Evolutionary conservation across 2,113 vertebrate genomes (phyloP).

Genomic region (Dipodomys stephensi): DNA sequence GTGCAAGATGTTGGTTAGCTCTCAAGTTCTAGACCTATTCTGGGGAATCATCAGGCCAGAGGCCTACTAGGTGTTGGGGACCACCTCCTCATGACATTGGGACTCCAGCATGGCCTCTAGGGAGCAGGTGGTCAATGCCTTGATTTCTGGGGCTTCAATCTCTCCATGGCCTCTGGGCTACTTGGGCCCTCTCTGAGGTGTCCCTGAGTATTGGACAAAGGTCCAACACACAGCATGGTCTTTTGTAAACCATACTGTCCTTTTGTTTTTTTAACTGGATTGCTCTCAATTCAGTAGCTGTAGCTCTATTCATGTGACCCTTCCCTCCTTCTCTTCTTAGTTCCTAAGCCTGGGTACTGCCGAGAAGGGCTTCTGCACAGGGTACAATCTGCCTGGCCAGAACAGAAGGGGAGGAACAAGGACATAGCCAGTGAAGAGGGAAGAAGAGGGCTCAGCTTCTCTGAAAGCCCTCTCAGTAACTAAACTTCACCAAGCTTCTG

Average conservation of each 20-base stretch:
- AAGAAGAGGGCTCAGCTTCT: neutral
- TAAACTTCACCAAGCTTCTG: neutral
- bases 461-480: neutral
- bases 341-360: rapidly evolving
- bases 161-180: neutral
- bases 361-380: neutral
- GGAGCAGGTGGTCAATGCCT: too few relatives aligned
- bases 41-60: constrained; percentile 80
- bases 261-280: neutral
- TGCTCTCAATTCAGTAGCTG: too few relatives aligned
- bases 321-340: neutral
- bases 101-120: too few relatives aligned
- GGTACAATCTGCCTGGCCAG: neutral
- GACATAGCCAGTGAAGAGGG: neutral
- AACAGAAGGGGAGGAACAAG: neutral
- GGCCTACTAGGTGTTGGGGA: neutral
- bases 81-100: too few relatives aligned
- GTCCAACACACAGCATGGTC: too few relatives aligned
- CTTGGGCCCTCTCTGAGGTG: neutral
- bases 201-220: neutral
- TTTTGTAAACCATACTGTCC: neutral
- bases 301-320: neutral
- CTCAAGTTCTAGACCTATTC: constrained; percentile 88
- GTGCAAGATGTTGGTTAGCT: constrained; percentile 88
- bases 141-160: neutral